Evolutionary conservation across 2,113 vertebrate genomes (phyloP).

Genomic region (Entosphenus tridentatus): DNA sequence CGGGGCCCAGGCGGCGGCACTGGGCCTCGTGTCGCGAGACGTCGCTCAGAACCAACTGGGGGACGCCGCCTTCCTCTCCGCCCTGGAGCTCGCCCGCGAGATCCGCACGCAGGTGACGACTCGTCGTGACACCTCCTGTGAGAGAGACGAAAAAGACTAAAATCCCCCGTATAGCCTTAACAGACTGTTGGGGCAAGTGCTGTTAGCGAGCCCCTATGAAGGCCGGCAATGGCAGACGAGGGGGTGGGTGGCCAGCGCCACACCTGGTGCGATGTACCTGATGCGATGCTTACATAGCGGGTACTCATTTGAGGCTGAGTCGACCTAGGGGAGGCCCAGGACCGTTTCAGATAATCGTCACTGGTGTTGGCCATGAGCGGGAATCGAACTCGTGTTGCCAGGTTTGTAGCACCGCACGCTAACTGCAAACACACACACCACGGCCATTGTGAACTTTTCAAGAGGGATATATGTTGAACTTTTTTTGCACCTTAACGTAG

Average conservation of each 20-base stretch:
- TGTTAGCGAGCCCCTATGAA: not conserved
- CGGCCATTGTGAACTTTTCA: too few species aligned
- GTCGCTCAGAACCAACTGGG: conserved; percentile 63
- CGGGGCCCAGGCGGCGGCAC: conserved; percentile 42
- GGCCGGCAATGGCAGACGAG: not conserved
- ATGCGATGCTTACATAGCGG: not conserved
- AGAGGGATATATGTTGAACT: too few species aligned
- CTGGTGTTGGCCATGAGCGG: too few species aligned
- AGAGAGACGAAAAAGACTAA: conserved; percentile 7
- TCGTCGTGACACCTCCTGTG: conserved; percentile 7
- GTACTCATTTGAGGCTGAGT: too few species aligned
- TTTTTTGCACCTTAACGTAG: too few species aligned
- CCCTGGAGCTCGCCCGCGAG: conserved; percentile 55
- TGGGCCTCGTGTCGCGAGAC: conserved; percentile 59
- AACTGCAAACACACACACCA: too few species aligned
- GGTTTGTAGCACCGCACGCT: too few species aligned
- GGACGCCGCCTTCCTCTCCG: conserved; percentile 65
- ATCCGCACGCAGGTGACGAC: conserved; percentile 63
- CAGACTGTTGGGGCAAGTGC: not conserved
- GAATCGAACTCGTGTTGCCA: too few species aligned
- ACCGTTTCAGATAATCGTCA: too few species aligned
- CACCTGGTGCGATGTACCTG: not conserved
- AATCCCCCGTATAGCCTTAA: not conserved
- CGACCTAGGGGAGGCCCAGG: too few species aligned
- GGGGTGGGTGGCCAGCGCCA: not conserved